Conservation (phyloP, 2,888 invertebrate genomes). For the Reticulitermes lucifugus region DNA sequence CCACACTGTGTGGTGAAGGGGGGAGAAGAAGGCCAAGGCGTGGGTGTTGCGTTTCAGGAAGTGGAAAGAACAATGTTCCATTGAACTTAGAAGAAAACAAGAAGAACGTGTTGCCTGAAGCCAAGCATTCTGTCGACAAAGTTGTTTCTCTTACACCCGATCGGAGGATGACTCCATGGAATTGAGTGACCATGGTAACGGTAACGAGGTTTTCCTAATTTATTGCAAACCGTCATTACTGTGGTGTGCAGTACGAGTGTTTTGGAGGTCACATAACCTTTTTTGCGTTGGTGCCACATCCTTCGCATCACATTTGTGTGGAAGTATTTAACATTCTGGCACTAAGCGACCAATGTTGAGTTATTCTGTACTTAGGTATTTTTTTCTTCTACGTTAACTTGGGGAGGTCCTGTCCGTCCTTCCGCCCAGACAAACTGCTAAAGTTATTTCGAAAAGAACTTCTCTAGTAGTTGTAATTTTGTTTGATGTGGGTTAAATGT, state of each 20-base stretch:
- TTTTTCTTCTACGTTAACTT: no score
- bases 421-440: no score
- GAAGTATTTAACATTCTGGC: no score
- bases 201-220: conserved; percentile 1
- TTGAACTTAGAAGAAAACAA: conserved; percentile 8
- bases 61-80: conserved; percentile 28
- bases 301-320: no score
- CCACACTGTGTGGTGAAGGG: background rate
- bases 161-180: background rate
- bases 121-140: conserved; percentile 23
- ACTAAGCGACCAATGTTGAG: no score
- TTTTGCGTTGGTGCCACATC: no score
- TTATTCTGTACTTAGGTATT: no score
- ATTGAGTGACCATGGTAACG: background rate
- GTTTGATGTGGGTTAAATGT: no score
- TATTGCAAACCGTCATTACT: background rate
- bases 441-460: no score
- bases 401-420: no score
- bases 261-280: background rate
- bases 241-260: background rate
- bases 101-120: conserved; percentile 3
- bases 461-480: no score
- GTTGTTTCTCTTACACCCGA: conserved; percentile 6
- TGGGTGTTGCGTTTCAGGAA: conserved; percentile 32
- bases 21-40: background rate